phyloP scores from a whole-genome alignment of 2,888 invertebrate species.

The Cremastobaeus sp. region DNA sequence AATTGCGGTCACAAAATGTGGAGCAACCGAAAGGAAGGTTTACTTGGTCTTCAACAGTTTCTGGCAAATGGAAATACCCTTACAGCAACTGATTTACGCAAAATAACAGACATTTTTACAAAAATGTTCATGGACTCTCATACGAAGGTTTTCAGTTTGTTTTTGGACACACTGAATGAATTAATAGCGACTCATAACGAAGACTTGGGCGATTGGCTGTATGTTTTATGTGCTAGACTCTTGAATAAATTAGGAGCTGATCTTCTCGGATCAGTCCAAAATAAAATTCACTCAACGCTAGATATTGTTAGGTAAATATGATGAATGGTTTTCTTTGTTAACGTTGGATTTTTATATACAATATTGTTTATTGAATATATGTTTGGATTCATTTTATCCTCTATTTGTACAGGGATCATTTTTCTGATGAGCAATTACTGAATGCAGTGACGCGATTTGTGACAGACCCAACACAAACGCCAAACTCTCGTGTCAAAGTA shows the following conservation, averaged over 20 bases:
- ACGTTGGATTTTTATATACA: too few species aligned
- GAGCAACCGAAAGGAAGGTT: slow-evolving; percentile 97
- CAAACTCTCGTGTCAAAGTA: slow-evolving; percentile 88
- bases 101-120: slow-evolving; percentile 94
- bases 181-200: slow-evolving; percentile 90
- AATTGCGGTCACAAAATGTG: slow-evolving; percentile 94
- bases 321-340: too few species aligned
- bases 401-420: slow-evolving; percentile 79
- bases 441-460: slow-evolving; percentile 85
- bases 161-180: slow-evolving; percentile 95
- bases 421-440: slow-evolving; percentile 82
- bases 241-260: slow-evolving; percentile 95
- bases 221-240: slow-evolving; percentile 90
- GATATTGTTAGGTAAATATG: slow-evolving; percentile 87
- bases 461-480: slow-evolving; percentile 95
- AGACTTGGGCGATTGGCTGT: slow-evolving; percentile 95
- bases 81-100: slow-evolving; percentile 85
- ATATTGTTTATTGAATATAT: slow-evolving; percentile 29
- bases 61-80: slow-evolving; percentile 85
- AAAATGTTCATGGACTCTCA: slow-evolving; percentile 99
- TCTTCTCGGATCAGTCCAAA: slow-evolving; percentile 92
- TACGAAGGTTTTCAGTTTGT: slow-evolving; percentile 94
- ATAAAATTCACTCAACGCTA: slow-evolving; percentile 91
- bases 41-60: slow-evolving; percentile 87
- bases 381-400: not conserved